A percentile compares a stretch with the other conserved stretches of the same genome.
phyloP scores from a whole-genome alignment of 2,888 invertebrate species.

The Dyspetes luteomarginatus region DNA sequence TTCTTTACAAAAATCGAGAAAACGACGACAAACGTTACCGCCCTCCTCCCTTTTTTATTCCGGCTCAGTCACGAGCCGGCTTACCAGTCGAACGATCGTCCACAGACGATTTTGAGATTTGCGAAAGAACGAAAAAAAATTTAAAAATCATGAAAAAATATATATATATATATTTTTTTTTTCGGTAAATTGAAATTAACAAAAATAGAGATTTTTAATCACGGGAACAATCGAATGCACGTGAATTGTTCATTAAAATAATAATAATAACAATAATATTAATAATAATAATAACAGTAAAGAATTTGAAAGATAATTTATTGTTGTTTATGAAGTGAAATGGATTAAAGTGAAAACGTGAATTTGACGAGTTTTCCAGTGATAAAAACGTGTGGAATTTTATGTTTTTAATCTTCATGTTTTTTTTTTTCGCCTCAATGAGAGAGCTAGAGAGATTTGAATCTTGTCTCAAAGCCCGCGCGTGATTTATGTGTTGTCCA shows the following conservation, averaged over 20 bases:
- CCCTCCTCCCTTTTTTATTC: slow-evolving; percentile 22
- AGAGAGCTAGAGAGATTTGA: not conserved
- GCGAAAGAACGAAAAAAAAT: not conserved
- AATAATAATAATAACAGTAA: too few species aligned
- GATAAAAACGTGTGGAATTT: slow-evolving; percentile 1
- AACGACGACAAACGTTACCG: slow-evolving; percentile 20
- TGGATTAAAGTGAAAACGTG: slow-evolving; percentile 46
- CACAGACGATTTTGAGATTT: slow-evolving; percentile 7
- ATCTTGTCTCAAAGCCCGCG: not conserved
- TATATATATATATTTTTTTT: not conserved
- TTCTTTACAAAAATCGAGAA: not conserved
- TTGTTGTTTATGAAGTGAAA: not conserved
- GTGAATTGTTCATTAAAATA: too few species aligned
- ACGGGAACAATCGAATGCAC: not conserved
- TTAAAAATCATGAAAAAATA: not conserved
- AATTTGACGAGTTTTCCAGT: slow-evolving; percentile 12
- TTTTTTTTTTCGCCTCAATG: not conserved
- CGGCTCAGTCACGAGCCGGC: slow-evolving; percentile 54
- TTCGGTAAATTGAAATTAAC: not conserved
- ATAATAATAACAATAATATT: too few species aligned
- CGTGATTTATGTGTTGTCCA: not conserved
- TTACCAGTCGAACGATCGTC: slow-evolving; percentile 35
- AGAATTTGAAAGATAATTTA: too few species aligned
- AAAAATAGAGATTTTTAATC: not conserved
- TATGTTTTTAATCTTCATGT: not conserved